A percentile compares a stretch with the other conserved stretches of the same genome.
Conservation (phyloP, 2,113 vertebrate genomes). For the Zapornia atra region DNA sequence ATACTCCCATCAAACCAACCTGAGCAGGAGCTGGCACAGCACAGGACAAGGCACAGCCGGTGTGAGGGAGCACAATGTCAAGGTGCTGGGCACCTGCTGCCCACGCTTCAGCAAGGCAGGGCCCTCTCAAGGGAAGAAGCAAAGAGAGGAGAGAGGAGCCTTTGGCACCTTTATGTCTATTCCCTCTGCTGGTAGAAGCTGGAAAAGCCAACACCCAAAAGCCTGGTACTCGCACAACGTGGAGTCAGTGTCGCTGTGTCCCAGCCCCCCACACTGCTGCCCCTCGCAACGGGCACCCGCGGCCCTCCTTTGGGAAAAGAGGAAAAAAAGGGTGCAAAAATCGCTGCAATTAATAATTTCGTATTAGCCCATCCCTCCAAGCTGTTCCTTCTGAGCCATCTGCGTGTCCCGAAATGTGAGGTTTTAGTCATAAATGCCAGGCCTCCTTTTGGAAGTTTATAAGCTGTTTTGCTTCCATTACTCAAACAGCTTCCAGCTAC, state of each 20-base stretch:
- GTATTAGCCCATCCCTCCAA: slow-evolving; percentile 61
- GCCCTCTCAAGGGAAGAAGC: neutral
- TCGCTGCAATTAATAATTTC: slow-evolving; percentile 22
- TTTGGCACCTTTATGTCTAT: neutral
- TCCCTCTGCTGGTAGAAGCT: slow-evolving; percentile 62
- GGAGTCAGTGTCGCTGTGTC: accelerated
- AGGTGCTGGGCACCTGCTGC: neutral
- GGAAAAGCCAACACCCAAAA: slow-evolving; percentile 42
- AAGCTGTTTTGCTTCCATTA: slow-evolving; percentile 48
- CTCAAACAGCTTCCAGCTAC: slow-evolving; percentile 54
- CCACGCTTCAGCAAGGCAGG: neutral
- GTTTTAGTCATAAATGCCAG: slow-evolving; percentile 71
- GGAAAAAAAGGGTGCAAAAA: neutral
- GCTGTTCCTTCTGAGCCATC: slow-evolving; percentile 65
- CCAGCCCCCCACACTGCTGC: accelerated
- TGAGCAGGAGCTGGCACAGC: neutral
- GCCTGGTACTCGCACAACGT: accelerated
- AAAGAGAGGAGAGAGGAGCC: neutral
- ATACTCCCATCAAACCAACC: too few species aligned
- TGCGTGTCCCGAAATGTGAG: slow-evolving; percentile 58
- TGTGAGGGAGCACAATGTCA: neutral
- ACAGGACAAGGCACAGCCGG: neutral
- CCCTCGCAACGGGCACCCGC: accelerated
- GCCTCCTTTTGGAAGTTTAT: slow-evolving; percentile 17
- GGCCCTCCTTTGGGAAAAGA: neutral